Percentiles rank a stretch among this genome's conserved stretches.
These are phyloP conservation scores for Timema podura DNA, from an alignment of 2,888 invertebrate species.

Conservation along the genomic window DNA sequence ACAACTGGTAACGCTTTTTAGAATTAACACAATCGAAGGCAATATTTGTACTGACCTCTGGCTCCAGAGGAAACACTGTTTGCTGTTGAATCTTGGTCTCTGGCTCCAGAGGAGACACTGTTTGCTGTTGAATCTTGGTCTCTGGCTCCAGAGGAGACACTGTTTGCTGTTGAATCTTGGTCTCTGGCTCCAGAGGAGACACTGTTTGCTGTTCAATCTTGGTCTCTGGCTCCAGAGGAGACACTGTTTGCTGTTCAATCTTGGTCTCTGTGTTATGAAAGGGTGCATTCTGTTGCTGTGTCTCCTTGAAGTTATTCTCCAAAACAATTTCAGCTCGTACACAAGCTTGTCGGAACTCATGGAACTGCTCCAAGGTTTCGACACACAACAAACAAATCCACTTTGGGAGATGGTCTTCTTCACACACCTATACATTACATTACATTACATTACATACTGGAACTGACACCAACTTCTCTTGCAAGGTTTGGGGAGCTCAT, in stretches of 20 bases:
- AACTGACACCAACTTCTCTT: not conserved
- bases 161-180: not conserved
- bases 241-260: no score
- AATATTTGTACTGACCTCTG: constrained; percentile 24
- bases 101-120: not conserved
- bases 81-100: no score
- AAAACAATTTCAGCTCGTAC: constrained; percentile 22
- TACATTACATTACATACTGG: constrained; percentile 12
- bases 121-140: not conserved
- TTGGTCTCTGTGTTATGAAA: no score
- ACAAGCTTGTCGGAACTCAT: constrained; percentile 24
- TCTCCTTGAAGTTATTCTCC: constrained; percentile 22
- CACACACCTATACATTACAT: constrained; percentile 22
- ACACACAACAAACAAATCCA: constrained; percentile 25
- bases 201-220: no score
- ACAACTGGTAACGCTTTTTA: not conserved
- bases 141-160: not conserved
- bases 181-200: no score
- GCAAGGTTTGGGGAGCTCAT: not conserved
- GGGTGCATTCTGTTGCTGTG: constrained; percentile 4
- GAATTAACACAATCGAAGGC: not conserved
- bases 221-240: no score
- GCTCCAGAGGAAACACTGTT: constrained; percentile 27
- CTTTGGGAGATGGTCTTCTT: constrained; percentile 27
- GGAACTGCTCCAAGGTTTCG: constrained; percentile 25